Conservation (phyloP, 64 coral and sea anemone genomes). For the Pocillopora verrucosa region DNA sequence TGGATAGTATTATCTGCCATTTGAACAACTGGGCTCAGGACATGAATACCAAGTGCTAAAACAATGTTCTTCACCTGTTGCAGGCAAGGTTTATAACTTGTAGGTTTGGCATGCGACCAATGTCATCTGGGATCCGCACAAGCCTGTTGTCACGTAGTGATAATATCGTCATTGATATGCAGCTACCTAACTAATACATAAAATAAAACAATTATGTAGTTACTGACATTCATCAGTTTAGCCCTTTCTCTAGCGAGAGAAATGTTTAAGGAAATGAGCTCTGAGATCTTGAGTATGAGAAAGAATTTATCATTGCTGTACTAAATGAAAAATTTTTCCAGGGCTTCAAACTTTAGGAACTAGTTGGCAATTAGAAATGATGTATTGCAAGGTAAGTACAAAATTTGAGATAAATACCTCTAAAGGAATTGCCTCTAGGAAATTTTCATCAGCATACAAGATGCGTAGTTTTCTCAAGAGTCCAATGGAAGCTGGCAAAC, state of each 20-base stretch:
- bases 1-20: too few relatives aligned
- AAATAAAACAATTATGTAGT: neutral
- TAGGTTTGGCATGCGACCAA: conserved; percentile 93
- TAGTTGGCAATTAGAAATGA: too few relatives aligned
- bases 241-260: neutral
- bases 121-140: conserved; percentile 70
- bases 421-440: conserved; percentile 85
- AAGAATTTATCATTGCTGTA: too few relatives aligned
- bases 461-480: conserved; percentile 73
- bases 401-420: conserved; percentile 57
- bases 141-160: conserved; percentile 87
- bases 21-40: too few relatives aligned
- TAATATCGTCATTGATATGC: conserved; percentile 74
- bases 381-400: neutral
- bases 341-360: too few relatives aligned
- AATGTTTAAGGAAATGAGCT: too few relatives aligned
- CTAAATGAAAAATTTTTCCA: too few relatives aligned
- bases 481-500: conserved; percentile 77
- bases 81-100: conserved; percentile 88
- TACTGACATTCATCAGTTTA: neutral
- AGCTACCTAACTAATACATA: conserved; percentile 76
- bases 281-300: too few relatives aligned
- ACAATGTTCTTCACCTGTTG: conserved; percentile 53
- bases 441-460: conserved; percentile 95
- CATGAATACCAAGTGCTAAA: neutral